Base-by-base conservation (phyloP, 2,888 invertebrate species). In the Heteromyza rotundicornis region DNA sequence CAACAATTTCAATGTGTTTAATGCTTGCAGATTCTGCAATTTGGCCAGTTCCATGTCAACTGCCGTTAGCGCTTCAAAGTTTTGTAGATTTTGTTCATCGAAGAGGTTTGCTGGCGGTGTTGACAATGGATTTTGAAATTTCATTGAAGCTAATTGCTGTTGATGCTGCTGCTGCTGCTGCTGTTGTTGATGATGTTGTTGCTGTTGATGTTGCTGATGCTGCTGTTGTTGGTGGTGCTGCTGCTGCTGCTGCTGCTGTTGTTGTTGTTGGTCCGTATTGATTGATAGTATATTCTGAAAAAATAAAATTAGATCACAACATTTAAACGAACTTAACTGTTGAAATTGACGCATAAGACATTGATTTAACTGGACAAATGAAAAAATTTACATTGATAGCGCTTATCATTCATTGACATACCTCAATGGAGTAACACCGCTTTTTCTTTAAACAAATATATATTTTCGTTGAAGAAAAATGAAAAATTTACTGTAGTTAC, bases 31-130 rank as follows among this genome's bases (percentile, higher is more conserved):
- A 64, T 80, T 81, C 68, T 81, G 81, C 54, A 81, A 61, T 63
- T 81, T 82, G 1, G 80, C 72, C 52, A 81, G 61, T 49, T 82
- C 82, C 70, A 82, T 73, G 61, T 82, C 81, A 16, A 78, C 76
- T 52, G 67, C 66, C 14, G 64, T 69, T 16, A 72, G 60, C 47
- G 66, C 67, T 61, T 80, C 80, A 52, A 77, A 76, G 52, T 73
- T 76, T 35, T 70, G 69, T 7, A 71, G 52, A 56, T 68, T 69
- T 57, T 70, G 65, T 19, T 70, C 70, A 58, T 72, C 69, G 54
- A 71, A 71, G 5, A 69, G 63, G 60, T 70, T 70, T 64, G 71
- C 60, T 17, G 66, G 56, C 64, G 40, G 63, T 52, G 64, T 22
- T 68, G 65, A 27, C 65, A 62, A 60, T 40, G 66, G 67, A 19